phyloP scores from a whole-genome alignment of 2,888 invertebrate genomes.

The Diachrysia chrysitis region DNA sequence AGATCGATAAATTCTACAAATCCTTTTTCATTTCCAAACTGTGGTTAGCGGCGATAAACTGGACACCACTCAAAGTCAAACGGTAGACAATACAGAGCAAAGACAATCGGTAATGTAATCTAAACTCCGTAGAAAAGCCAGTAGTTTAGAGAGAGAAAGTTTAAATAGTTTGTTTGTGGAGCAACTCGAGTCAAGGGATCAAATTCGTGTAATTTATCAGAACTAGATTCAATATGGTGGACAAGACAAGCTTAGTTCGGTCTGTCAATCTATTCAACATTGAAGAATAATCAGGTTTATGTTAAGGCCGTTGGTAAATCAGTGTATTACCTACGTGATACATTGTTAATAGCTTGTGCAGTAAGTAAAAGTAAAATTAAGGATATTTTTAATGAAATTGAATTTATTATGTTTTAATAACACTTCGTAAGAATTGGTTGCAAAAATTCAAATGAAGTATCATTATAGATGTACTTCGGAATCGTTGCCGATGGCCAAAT shows the following conservation, averaged over 20 bases:
- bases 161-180: constrained; percentile 66
- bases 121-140: constrained; percentile 67
- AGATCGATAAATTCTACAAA: neutral
- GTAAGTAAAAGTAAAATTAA: too few relatives aligned
- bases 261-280: neutral
- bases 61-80: constrained; percentile 46
- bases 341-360: too few relatives aligned
- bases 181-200: constrained; percentile 37
- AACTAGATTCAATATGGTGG: neutral
- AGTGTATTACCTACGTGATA: neutral
- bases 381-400: too few relatives aligned
- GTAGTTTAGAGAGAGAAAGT: constrained; percentile 80
- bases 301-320: neutral
- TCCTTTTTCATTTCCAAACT: constrained; percentile 22
- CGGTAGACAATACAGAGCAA: constrained; percentile 70
- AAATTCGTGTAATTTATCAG: constrained; percentile 2
- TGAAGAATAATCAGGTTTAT: neutral
- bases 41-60: constrained; percentile 20
- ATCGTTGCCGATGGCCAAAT: too few relatives aligned
- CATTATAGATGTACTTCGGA: too few relatives aligned
- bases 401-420: too few relatives aligned
- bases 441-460: too few relatives aligned
- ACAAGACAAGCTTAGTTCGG: neutral
- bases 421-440: too few relatives aligned
- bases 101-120: constrained; percentile 70